Evolutionary conservation across 2,797 vertebrate genomes (phyloP), one percentile per base, ranked within the genome.

Genomic region (Carapus acus): DNA sequence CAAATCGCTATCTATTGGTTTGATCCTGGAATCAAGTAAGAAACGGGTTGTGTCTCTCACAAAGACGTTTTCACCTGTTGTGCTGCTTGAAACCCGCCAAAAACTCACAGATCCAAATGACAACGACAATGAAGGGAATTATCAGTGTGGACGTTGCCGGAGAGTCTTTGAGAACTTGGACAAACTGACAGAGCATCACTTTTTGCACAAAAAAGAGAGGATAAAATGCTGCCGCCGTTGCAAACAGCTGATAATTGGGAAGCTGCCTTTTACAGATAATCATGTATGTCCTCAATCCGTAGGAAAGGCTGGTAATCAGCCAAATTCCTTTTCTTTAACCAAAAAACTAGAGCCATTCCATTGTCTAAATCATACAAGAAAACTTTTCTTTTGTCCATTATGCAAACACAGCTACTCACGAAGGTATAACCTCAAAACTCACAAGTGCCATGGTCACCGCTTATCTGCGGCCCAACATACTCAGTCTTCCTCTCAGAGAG

Each of bases 31-130:
- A 38, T 77, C 62, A 17, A 81, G 76, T 68, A 87, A 53, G 50
- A 83, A 79, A 47, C 83, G 57, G 38, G 76, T 87, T 43, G 81
- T 88, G 15, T 86, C 82, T 19, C 71, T 89, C 17, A 88, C 83
- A 1, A 87, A 83, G 69, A 81, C 78, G 41, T 81, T 89, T 19
- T 88, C 83, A 7, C 89, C 89, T n/a, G 86, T 90, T 40, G 88
- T 90, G 18, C 75, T 85, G 43, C 86, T 90, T 18, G 88, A 88
- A 69, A 89, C 89, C 1, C 87, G 86, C 22, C 87, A 89, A 49
- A 88, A 84, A 69, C 83, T 89, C 15, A 52, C 76, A 56, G 81
- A 81, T 70, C 54, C 76, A 13, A 31, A 53, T 17, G 62, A 27
- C 22, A 79, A 77, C 19, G 75, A 69, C 1, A 33, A 57, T 24